Conservation (phyloP, 2,797 vertebrate species). For the Antrozous pallidus region DNA sequence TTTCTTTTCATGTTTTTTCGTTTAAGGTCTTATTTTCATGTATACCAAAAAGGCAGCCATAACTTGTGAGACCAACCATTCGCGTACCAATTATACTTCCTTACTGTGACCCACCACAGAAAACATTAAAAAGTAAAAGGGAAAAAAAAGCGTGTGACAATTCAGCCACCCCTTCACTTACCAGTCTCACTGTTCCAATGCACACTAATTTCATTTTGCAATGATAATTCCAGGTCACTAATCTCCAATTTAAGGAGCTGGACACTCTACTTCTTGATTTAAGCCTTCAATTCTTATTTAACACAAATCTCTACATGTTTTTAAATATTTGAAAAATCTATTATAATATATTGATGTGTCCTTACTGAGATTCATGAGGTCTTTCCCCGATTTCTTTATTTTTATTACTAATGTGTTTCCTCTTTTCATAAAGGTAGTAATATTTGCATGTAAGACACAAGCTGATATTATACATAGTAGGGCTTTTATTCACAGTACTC, state of each 20-base stretch:
- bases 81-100: background rate
- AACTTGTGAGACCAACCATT: background rate
- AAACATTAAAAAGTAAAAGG: background rate
- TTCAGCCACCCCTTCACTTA: background rate
- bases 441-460: background rate
- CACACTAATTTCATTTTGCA: background rate
- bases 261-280: background rate
- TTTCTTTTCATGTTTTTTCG: slow-evolving; percentile 10
- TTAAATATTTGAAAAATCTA: background rate
- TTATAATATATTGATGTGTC: background rate
- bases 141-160: background rate
- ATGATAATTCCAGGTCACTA: background rate
- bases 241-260: background rate
- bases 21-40: background rate
- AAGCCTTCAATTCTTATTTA: background rate
- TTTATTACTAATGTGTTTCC: background rate
- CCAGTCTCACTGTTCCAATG: background rate
- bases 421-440: background rate
- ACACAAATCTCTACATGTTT: background rate
- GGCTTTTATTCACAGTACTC: background rate
- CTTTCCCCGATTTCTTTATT: background rate
- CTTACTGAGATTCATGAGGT: background rate
- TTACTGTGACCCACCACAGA: background rate
- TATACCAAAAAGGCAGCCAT: background rate
- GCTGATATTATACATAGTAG: background rate